Evolutionary conservation across 2,113 vertebrate species (phyloP), one percentile per base, ranked within the genome.

Genomic region (Tupaia chinensis): DNA sequence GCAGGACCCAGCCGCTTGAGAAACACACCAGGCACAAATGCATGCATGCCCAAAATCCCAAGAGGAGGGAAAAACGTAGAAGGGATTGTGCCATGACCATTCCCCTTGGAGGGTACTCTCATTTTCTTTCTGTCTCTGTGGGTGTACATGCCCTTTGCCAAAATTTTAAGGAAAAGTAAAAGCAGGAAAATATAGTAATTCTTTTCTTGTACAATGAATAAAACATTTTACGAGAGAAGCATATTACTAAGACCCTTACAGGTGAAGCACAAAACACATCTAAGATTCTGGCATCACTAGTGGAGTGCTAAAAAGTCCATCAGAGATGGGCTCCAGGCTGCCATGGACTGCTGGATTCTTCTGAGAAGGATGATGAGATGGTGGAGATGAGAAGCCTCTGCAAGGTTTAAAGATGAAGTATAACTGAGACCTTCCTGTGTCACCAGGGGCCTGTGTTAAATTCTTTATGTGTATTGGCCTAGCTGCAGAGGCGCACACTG

Each of bases 221-320:
- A 93, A 56, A 56, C 56, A 79, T 72, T 89, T 84, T 79, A 73
- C 65, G 22, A 73, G 78, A 84, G 74, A 93, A 79, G 27, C 58
- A 1, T 58, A 60, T 61, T 44, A 63, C 23, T 44, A 23, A 82
- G 23, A 34, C 9, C 17, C 54, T 10, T 15, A 25, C 27, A 66
- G 60, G 7, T 60, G 68, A 87, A 74, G 61, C 65, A 68, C 44
- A 77, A 61, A 76, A 34, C 29, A 77, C n/a, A 72, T 65, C 9
- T 66, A 72, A 73, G 79, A 19, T 27, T 14, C n/a, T 90, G 73
- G 27, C 58, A 22, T 65, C 22, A 60, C 66, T 53, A 54, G 29
- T 7, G 32, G 69, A 72, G 44, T 5, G 5, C n/a, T 68, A 56
- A 72, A 60, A 60, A 4, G 16, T 80, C 32, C 85, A 15, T 89